Percentiles rank a stretch among this genome's conserved stretches.
Evolutionary conservation across 2,888 invertebrate species (phyloP).

Genomic region (Listrodromus nycthemerus): DNA sequence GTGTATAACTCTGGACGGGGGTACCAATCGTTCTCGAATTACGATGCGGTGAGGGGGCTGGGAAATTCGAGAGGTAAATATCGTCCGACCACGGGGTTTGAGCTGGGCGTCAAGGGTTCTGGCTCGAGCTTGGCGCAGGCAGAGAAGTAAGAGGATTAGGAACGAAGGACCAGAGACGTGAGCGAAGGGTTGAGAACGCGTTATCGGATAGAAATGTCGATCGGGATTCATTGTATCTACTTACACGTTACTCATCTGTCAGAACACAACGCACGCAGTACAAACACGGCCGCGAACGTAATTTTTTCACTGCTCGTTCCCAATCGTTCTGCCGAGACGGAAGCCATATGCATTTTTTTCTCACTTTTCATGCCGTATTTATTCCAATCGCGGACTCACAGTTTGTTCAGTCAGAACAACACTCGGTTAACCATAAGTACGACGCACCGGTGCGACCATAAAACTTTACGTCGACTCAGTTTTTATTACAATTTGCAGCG

Average conservation of each 20-base stretch:
- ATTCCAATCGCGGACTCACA: background rate
- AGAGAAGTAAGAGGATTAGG: background rate
- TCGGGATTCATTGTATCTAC: background rate
- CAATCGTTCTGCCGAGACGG: background rate
- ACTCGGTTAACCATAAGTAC: background rate
- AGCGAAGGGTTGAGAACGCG: constrained; percentile 31
- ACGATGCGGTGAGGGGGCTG: background rate
- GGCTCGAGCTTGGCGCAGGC: background rate
- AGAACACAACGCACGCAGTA: background rate
- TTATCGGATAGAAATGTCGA: constrained; percentile 21
- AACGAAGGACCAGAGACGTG: background rate
- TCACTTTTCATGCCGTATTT: background rate
- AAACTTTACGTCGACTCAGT: background rate
- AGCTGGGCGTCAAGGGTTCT: background rate
- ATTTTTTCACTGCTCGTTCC: background rate
- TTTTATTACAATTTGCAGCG: background rate
- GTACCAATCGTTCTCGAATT: constrained; percentile 12
- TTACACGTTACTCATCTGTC: background rate
- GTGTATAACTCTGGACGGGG: background rate
- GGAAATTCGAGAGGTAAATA: constrained; percentile 50
- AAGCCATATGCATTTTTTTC: background rate
- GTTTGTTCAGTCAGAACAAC: background rate
- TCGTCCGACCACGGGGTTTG: constrained; percentile 13
- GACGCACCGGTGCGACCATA: background rate
- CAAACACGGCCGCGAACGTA: background rate